Evolutionary conservation across 2,888 invertebrate species (phyloP).

Genomic region (Sesia apiformis): DNA sequence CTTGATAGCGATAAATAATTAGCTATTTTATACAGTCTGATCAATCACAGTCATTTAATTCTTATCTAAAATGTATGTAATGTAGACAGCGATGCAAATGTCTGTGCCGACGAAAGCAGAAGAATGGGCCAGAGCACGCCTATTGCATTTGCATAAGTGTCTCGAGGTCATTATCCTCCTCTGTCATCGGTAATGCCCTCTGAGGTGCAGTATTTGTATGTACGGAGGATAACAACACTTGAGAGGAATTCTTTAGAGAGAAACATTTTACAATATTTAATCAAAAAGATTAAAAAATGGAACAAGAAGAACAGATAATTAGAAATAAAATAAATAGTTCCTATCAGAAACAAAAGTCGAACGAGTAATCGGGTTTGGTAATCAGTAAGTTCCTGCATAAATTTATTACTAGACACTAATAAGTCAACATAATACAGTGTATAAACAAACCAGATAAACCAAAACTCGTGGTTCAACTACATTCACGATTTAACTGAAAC

Average conservation of each 20-base stretch:
- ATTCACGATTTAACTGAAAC: too few relatives aligned
- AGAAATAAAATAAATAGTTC: too few relatives aligned
- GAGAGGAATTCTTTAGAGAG: background rate
- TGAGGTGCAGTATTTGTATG: background rate
- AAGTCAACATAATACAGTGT: too few relatives aligned
- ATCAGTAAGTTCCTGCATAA: too few relatives aligned
- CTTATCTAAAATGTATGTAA: constrained; percentile 1
- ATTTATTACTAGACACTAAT: too few relatives aligned
- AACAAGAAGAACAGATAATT: too few relatives aligned
- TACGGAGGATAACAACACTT: background rate
- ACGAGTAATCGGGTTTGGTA: too few relatives aligned
- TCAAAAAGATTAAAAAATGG: background rate
- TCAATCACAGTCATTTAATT: background rate
- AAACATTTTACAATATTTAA: background rate
- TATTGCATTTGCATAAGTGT: constrained; percentile 55
- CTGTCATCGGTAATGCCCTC: constrained; percentile 25
- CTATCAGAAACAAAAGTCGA: too few relatives aligned
- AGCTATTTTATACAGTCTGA: background rate
- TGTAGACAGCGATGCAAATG: constrained; percentile 17
- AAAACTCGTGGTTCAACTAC: too few relatives aligned
- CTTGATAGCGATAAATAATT: background rate
- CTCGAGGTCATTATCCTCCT: constrained; percentile 46
- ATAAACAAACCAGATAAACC: too few relatives aligned
- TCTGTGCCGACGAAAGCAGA: constrained; percentile 35
- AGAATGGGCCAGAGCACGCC: constrained; percentile 46